phyloP scores from a whole-genome alignment of 1,140 invertebrate genomes.

The Teleopsis dalmanni region DNA sequence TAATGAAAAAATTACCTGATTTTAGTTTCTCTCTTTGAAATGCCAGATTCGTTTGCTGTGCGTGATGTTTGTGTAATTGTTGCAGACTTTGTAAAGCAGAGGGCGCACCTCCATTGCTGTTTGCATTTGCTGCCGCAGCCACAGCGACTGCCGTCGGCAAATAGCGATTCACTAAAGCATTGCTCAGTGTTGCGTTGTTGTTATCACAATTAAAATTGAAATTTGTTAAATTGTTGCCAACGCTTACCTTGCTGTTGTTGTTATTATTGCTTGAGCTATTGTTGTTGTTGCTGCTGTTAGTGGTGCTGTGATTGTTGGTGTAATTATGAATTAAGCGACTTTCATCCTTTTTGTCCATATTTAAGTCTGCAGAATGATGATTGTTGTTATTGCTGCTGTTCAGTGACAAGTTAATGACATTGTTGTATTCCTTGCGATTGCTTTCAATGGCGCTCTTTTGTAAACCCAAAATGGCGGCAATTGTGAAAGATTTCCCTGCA shows the following conservation, averaged over 20 bases:
- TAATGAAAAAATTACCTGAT: slow-evolving; percentile 25
- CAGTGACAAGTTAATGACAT: slow-evolving; percentile 42
- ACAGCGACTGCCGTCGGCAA: slow-evolving; percentile 18
- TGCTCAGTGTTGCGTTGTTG: slow-evolving; percentile 9
- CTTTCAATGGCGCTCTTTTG: slow-evolving; percentile 32
- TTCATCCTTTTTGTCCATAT: slow-evolving; percentile 1
- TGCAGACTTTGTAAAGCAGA: slow-evolving; percentile 41
- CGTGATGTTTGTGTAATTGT: slow-evolving; percentile 42
- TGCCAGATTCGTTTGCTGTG: slow-evolving; percentile 33
- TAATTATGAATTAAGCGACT: not conserved
- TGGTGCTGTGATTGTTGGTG: not conserved
- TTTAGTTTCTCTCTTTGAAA: slow-evolving; percentile 40
- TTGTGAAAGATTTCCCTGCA: slow-evolving; percentile 63
- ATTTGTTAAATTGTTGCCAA: slow-evolving; percentile 32
- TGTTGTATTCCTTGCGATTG: slow-evolving; percentile 41
- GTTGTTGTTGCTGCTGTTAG: not conserved
- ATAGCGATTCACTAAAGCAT: slow-evolving; percentile 21
- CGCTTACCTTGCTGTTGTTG: not conserved
- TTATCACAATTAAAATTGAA: slow-evolving; percentile 43
- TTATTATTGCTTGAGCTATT: not conserved
- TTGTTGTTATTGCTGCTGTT: slow-evolving; percentile 22
- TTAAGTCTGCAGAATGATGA: slow-evolving; percentile 6
- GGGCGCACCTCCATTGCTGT: slow-evolving; percentile 22
- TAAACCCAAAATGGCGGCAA: slow-evolving; percentile 70
- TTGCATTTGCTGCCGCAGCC: slow-evolving; percentile 28